Evolutionary conservation across 2,888 invertebrate genomes (phyloP), one percentile per base, ranked within the genome.

Genomic region (Sminthurinus aureus): DNA sequence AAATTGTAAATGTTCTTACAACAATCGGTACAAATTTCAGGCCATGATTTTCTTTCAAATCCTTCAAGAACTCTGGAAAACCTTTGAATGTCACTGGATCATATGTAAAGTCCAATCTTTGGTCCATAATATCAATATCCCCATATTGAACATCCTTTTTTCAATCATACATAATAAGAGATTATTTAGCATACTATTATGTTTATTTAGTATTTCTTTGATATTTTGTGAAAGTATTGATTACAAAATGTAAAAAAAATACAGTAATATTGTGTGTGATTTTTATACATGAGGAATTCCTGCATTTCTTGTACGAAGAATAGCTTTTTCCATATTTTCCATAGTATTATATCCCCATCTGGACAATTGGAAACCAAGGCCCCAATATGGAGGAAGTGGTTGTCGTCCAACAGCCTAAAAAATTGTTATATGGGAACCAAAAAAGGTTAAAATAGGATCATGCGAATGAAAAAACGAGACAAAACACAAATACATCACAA

Each of bases 371-470:
- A 96, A 97, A 0, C 97, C 97, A 0, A 97, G 92, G 0, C 94
- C 92, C 96, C 97, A 97, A 90, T 95, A 96, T 0, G 97, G 96
- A 0, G 96, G 96, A 92, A 97, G 92, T 89, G 93, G 93, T 0
- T 96, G 95, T 83, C 93, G 91, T 0, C 96, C 96, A 11, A 96
- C 92, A 12, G 87, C 86, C 87, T 92, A 92, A 20, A 76, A 20
- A 38, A 38, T 38, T 24, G 38, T 24, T 24, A 71, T 4, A 15
- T 71, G 20, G 11, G 3, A 71, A 22, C 3, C 6, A 38, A 38
- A 38, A 38, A 38, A 38, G 38, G 18, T 20, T 66, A 20, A 66
- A 66, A n/a, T 66, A 66, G 8, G 20, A 18, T 64, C 64, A 64
- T 15, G 64, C 15, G n/a, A 38, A 38, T 4, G 38, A 38, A 38